Conservation (phyloP, 35 echinoderm and acorn worm species). For the Nesometra sesokonis region DNA sequence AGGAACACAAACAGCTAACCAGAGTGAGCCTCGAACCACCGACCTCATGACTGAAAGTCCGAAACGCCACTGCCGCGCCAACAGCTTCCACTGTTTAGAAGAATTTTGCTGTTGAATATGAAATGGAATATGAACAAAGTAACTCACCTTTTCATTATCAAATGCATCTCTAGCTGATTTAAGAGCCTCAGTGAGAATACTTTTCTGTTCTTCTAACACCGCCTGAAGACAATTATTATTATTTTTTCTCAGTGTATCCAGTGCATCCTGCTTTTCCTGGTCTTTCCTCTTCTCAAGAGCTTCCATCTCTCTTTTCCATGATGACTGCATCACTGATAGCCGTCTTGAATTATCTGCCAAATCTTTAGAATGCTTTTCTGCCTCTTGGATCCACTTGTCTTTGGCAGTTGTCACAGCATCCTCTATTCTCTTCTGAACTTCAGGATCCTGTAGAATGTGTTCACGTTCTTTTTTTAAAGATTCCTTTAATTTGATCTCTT, state of each 20-base stretch:
- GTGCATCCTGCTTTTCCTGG: background rate
- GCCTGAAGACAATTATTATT: background rate
- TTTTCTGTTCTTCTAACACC: slow-evolving; percentile 20
- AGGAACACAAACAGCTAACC: too few relatives aligned
- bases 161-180: background rate
- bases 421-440: background rate
- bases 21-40: too few relatives aligned
- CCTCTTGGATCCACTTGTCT: slow-evolving; percentile 26
- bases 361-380: background rate
- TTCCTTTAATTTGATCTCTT: background rate
- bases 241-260: slow-evolving; percentile 5
- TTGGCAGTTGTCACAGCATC: slow-evolving; percentile 2
- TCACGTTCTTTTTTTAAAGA: background rate
- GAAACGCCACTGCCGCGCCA: too few relatives aligned
- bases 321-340: background rate
- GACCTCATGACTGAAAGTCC: too few relatives aligned
- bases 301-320: background rate
- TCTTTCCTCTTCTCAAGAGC: background rate
- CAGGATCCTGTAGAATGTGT: background rate
- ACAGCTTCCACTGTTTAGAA: too few relatives aligned
- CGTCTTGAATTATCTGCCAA: background rate
- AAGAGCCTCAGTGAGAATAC: background rate
- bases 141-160: slow-evolving; percentile 18
- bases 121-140: too few relatives aligned
- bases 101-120: too few relatives aligned